Base-by-base conservation (phyloP, 2,888 invertebrate genomes). In the Clanis bilineata region DNA sequence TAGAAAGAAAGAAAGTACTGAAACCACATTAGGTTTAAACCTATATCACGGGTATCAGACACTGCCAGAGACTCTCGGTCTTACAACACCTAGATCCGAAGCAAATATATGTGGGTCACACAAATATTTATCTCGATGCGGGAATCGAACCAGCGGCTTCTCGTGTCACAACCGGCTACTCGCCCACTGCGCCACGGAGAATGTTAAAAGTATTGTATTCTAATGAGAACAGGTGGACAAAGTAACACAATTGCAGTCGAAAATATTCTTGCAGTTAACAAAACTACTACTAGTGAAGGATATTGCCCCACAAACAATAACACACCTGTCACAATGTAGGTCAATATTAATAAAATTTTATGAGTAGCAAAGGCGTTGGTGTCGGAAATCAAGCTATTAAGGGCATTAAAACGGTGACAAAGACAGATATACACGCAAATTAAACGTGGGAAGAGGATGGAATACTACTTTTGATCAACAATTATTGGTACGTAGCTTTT, bases 271-370 rank as follows among this genome's bases (percentile, higher is more conserved):
- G 36, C 12, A 36, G 36, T 7, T 12, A 3, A 9, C 3, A 1
- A 36, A 36, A 36, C 9, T 36, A 18, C 7, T 60, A 57, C 56
- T 10, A 44, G 44, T 57, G 64, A 69, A 44, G 59, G 23, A 56
- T 38, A 56, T 41, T 21, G 32, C 58, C 61, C 62, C 62, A 58
- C 67, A 62, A 65, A 78, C 75, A 77, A 77, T 79, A 66, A 67
- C 64, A 63, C 69, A 72, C 74, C 68, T 80, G 74, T 73, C 72
- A 65, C 58, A 68, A 80, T 71, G 71, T 77, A 61, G 74, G 71
- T 56, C 72, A 62, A 63, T 67, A 71, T 73, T 71, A 74, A 71
- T 72, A 73, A 66, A 67, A 59, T 64, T 58, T 66, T 41, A 63
- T 57, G 57, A 69, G 61, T 64, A 63, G 60, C 64, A 54, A 61